Percentiles rank a stretch among this genome's conserved stretches.
These are phyloP conservation scores for Synergus gifuensis DNA, from an alignment of 2,888 invertebrate species.

Conservation along the genomic window DNA sequence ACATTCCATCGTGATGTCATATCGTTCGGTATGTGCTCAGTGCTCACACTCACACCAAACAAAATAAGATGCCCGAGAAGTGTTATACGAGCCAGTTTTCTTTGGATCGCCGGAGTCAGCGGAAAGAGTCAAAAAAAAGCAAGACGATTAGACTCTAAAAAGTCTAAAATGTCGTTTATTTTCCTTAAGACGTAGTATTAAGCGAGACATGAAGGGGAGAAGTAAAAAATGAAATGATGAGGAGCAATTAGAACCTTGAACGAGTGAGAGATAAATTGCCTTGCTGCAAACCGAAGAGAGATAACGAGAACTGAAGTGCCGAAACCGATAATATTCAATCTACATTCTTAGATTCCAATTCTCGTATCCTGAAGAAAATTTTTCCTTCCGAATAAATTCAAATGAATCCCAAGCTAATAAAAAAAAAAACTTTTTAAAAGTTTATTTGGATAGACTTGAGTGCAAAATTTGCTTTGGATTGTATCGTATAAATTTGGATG, in stretches of 20 bases:
- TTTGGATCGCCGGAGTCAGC: slow-evolving; percentile 20
- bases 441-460: too few relatives aligned
- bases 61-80: slow-evolving; percentile 48
- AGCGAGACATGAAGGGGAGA: not conserved
- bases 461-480: too few relatives aligned
- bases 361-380: not conserved
- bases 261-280: slow-evolving; percentile 27
- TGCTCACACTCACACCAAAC: slow-evolving; percentile 47
- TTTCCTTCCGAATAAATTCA: too few relatives aligned
- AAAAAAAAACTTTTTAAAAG: too few relatives aligned
- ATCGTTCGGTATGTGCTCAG: slow-evolving; percentile 49
- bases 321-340: slow-evolving; percentile 13
- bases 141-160: slow-evolving; percentile 19
- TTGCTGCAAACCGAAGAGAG: not conserved
- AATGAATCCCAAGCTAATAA: too few relatives aligned
- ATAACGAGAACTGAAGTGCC: slow-evolving; percentile 23
- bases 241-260: slow-evolving; percentile 38
- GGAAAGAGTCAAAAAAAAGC: slow-evolving; percentile 33
- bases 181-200: slow-evolving; percentile 11
- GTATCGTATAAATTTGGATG: too few relatives aligned
- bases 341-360: slow-evolving; percentile 12
- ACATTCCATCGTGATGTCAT: slow-evolving; percentile 75
- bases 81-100: slow-evolving; percentile 15
- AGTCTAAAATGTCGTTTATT: slow-evolving; percentile 34
- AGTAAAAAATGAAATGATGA: slow-evolving; percentile 29